These are phyloP conservation scores for Eunapius fragilis DNA, from an alignment of 37 sponge, comb jelly and placozoan species.

Conservation along the genomic window DNA sequence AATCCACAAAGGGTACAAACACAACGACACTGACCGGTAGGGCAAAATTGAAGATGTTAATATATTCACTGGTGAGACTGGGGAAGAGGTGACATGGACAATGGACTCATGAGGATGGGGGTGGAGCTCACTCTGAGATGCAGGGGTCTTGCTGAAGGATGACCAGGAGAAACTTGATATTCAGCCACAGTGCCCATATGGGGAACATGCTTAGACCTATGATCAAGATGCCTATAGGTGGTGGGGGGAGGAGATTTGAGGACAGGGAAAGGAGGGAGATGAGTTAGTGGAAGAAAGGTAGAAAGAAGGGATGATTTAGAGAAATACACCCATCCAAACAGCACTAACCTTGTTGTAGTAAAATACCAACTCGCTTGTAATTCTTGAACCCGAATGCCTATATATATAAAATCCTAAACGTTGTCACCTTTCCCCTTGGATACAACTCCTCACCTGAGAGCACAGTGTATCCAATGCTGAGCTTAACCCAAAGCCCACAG, in stretches of 20 bases:
- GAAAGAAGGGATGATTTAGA: neutral
- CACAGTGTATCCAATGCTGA: neutral
- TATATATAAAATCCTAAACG: neutral
- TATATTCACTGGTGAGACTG: neutral
- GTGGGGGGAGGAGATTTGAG: neutral
- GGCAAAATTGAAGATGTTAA: neutral
- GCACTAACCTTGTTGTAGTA: conserved; percentile 62
- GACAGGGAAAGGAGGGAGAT: neutral
- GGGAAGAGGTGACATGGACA: neutral
- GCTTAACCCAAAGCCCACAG: neutral
- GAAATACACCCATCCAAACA: too few species aligned
- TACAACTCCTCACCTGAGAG: neutral
- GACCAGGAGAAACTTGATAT: conserved; percentile 52
- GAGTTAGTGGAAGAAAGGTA: neutral
- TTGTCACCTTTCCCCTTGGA: neutral
- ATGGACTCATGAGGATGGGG: neutral
- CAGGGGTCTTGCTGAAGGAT: conserved; percentile 58
- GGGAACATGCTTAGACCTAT: neutral
- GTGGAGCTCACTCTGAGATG: conserved; percentile 29
- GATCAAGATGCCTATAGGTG: neutral
- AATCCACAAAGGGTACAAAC: neutral
- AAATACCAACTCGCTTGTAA: conserved; percentile 64
- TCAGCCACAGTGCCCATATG: conserved; percentile 46
- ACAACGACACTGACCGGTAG: conserved; percentile 16
- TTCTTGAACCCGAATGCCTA: conserved; percentile 63